A percentile compares a stretch with the other conserved stretches of the same genome.
phyloP scores from a whole-genome alignment of 2,113 vertebrate genomes.

The Sula dactylatra region DNA sequence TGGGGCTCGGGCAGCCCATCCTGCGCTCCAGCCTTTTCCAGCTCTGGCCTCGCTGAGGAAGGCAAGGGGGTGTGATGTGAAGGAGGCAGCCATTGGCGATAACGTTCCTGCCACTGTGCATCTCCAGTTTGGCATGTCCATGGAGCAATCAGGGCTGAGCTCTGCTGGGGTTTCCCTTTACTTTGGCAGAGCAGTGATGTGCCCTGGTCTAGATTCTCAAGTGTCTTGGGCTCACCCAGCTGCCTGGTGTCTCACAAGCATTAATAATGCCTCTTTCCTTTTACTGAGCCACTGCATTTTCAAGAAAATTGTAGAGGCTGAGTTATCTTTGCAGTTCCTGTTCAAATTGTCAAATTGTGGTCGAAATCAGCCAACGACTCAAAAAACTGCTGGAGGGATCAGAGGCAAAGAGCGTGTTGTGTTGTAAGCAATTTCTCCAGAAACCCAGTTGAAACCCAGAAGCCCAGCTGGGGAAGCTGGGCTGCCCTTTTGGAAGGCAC shows the following conservation, averaged over 20 bases:
- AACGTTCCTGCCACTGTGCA: neutral
- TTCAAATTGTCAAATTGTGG: neutral
- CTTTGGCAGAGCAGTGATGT: neutral
- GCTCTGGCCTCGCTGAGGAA: neutral
- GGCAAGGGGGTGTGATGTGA: neutral
- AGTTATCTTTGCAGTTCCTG: neutral
- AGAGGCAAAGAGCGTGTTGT: rapidly evolving
- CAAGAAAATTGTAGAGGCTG: neutral
- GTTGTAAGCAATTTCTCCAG: neutral
- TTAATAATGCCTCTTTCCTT: neutral
- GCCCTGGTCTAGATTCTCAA: neutral
- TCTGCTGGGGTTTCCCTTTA: neutral
- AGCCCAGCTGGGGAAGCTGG: neutral
- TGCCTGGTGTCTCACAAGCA: neutral
- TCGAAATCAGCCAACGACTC: neutral
- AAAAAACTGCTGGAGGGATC: neutral
- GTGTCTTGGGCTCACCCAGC: neutral
- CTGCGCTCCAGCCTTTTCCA: neutral
- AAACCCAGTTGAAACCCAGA: neutral
- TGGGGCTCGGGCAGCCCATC: neutral
- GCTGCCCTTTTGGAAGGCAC: neutral
- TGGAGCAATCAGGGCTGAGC: neutral
- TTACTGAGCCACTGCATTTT: neutral
- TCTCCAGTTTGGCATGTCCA: neutral
- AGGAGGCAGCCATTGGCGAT: rapidly evolving